Evolutionary conservation across 92 coral and sea anemone genomes (phyloP).

Genomic region (Palythoa caribaeorum): DNA sequence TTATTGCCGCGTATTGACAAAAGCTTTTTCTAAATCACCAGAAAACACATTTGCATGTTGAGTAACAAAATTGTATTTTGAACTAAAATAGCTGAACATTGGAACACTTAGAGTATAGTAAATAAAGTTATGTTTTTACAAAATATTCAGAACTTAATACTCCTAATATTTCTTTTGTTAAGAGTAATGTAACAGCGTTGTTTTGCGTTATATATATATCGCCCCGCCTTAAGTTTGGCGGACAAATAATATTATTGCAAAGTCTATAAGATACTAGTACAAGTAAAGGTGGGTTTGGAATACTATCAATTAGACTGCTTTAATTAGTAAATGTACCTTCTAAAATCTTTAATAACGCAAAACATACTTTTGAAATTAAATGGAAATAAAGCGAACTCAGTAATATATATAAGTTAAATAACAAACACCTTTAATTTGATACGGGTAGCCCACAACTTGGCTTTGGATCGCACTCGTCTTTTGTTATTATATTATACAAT

Average conservation of each 20-base stretch:
- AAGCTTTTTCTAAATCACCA: too few species aligned
- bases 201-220: not conserved
- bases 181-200: not conserved
- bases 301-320: not conserved
- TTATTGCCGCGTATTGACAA: too few species aligned
- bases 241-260: not conserved
- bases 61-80: too few species aligned
- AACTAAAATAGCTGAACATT: too few species aligned
- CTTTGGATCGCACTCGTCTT: not conserved
- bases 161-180: not conserved
- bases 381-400: constrained; percentile 18
- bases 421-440: constrained; percentile 49
- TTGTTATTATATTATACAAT: constrained; percentile 30
- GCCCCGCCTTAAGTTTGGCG: not conserved
- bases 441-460: constrained; percentile 1
- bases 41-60: too few species aligned
- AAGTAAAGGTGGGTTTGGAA: not conserved
- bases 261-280: not conserved
- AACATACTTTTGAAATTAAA: constrained; percentile 29
- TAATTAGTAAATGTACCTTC: constrained; percentile 6
- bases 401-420: constrained; percentile 20
- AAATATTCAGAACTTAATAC: not conserved
- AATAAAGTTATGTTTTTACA: not conserved
- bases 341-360: constrained; percentile 23
- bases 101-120: not conserved